Conservation (phyloP, 2,113 vertebrate genomes). For the Equus przewalskii region DNA sequence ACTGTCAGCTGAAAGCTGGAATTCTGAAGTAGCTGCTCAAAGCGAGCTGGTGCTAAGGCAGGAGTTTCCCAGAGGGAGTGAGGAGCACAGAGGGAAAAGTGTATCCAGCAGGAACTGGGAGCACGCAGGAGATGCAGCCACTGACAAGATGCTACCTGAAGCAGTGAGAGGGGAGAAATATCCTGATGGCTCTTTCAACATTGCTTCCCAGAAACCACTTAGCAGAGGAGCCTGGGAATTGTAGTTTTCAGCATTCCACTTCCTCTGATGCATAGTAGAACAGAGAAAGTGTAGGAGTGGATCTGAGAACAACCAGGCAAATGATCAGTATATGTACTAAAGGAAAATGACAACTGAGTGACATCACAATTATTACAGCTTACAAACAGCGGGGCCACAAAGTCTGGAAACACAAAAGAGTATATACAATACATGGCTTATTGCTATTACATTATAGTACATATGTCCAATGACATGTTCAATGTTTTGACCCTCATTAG, state of each 20-base stretch:
- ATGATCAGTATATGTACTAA: background rate
- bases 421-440: background rate
- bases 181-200: background rate
- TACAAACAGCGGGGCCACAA: background rate
- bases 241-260: background rate
- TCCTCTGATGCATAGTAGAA: background rate
- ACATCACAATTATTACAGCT: background rate
- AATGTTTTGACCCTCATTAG: background rate
- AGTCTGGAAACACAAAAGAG: background rate
- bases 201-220: background rate
- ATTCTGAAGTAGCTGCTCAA: background rate
- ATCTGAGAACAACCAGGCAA: background rate
- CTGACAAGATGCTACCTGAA: background rate
- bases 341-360: background rate
- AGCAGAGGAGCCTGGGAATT: background rate
- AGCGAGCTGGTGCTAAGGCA: no score
- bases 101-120: background rate
- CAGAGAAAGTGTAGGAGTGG: background rate
- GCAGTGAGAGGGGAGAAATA: background rate
- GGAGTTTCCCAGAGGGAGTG: background rate
- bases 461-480: background rate
- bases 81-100: background rate
- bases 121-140: background rate
- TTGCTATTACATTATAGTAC: background rate
- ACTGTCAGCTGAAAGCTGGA: background rate